These are phyloP conservation scores for Todiramphus chloris DNA, from an alignment of 2,113 vertebrate species.

Conservation along the genomic window DNA sequence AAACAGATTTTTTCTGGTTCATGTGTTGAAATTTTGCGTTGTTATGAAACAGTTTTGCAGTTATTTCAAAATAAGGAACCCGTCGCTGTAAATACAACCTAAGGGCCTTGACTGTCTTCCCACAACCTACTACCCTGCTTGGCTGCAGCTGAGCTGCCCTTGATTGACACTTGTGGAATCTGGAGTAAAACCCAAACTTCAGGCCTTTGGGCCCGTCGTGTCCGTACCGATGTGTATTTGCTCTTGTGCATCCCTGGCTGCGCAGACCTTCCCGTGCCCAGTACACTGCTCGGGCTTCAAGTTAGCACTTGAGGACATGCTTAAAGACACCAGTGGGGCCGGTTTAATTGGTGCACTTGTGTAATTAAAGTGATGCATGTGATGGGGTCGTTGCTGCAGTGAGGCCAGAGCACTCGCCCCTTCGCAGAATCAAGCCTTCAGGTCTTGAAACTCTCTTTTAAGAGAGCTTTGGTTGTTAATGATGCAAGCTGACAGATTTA, in stretches of 20 bases:
- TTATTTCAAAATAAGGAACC: conserved; percentile 25
- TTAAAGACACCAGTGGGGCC: rapidly evolving
- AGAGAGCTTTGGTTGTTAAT: not conserved
- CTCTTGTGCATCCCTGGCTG: not conserved
- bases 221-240: not conserved
- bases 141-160: not conserved
- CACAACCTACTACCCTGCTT: not conserved
- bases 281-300: not conserved
- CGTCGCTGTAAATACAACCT: not conserved
- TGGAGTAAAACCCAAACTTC: not conserved
- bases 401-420: not conserved
- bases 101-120: conserved; percentile 1
- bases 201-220: not conserved
- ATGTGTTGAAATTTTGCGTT: not conserved
- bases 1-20: not conserved
- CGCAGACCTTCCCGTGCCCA: not conserved
- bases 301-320: not conserved
- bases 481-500: conserved; percentile 30
- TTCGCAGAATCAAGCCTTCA: not conserved
- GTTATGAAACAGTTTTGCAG: conserved; percentile 5
- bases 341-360: not conserved
- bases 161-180: not conserved
- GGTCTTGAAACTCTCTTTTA: not conserved
- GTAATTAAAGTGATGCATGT: conserved; percentile 12
- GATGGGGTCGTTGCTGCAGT: not conserved